These are phyloP conservation scores for Deilephila porcellus DNA, from an alignment of 2,888 invertebrate species.

Conservation along the genomic window DNA sequence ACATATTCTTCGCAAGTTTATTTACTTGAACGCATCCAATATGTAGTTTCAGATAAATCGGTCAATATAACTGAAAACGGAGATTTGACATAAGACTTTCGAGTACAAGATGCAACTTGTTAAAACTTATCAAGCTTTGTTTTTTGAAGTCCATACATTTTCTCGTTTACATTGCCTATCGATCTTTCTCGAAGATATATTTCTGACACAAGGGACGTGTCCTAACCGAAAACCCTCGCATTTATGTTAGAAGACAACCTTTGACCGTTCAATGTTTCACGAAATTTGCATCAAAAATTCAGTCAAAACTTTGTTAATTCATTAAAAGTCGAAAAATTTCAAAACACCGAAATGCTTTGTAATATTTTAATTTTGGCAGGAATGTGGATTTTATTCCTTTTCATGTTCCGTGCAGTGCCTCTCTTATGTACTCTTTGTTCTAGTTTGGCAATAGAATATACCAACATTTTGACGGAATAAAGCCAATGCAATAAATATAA, in stretches of 20 bases:
- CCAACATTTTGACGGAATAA: neutral
- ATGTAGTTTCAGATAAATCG: neutral
- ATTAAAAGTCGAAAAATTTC: neutral
- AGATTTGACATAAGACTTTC: neutral
- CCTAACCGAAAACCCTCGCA: neutral
- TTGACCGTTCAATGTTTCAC: neutral
- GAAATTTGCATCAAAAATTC: neutral
- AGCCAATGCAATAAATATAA: no score
- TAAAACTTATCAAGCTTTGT: neutral
- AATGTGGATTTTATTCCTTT: neutral
- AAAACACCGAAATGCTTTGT: neutral
- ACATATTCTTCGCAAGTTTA: no score
- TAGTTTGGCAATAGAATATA: neutral
- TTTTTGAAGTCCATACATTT: conserved; percentile 3
- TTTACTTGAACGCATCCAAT: no score
- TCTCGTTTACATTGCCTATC: conserved; percentile 8
- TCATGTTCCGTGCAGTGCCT: neutral
- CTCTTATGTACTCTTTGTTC: neutral
- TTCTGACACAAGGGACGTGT: neutral
- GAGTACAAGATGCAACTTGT: neutral
- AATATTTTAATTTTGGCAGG: neutral
- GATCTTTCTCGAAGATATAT: neutral
- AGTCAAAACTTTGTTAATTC: neutral
- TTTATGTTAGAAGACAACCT: neutral
- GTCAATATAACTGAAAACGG: neutral